Evolutionary conservation across 2,888 invertebrate genomes (phyloP), one percentile per base, ranked within the genome.

Genomic region (Nemoura dubitans): DNA sequence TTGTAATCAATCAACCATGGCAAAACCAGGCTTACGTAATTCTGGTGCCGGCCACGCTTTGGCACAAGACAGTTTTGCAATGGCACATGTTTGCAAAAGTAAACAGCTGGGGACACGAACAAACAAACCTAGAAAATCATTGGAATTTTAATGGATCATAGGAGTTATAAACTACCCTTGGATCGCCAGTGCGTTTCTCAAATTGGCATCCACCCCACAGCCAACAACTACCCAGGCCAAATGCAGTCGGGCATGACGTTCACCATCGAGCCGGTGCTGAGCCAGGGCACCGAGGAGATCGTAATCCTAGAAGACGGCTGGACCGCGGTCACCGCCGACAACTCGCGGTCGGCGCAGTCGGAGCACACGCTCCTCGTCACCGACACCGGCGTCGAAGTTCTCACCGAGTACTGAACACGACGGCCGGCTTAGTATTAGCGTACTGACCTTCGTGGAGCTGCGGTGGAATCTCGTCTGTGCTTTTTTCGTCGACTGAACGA

Each of bases 241-340:
- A 98, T 98, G 98, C 90, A 93, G 89, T 92, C 96, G 1, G 98
- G 98, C n/a, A 98, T 98, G 97, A 96, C 97, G 0, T 98, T 99
- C 90, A 99, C 98, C 0, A 96, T 99, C 89, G 98, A 99, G 90
- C 99, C 99, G 14, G 95, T 96, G 10, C 90, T 99, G 25, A 94
- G 95, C 0, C 95, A 97, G 89, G 98, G 98, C 0, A 92, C 91
- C 0, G 93, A 93, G 78, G 92, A 95, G 86, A 93, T 96, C 0
- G 93, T 94, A 29, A 93, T 97, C 87, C 93, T 97, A 25, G 95
- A 96, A 85, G 99, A 99, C 91, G 96, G 96, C 0, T 99, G 99
- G 99, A 98, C 99, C 0, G 96, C 97, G 0, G 93, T 97, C 0
- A 98, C 97, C 0, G 91, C 93, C 28, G 98, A 99, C 90, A 93